Evolutionary conservation across 2,113 vertebrate species (phyloP).

Genomic region (Nasalis larvatus): DNA sequence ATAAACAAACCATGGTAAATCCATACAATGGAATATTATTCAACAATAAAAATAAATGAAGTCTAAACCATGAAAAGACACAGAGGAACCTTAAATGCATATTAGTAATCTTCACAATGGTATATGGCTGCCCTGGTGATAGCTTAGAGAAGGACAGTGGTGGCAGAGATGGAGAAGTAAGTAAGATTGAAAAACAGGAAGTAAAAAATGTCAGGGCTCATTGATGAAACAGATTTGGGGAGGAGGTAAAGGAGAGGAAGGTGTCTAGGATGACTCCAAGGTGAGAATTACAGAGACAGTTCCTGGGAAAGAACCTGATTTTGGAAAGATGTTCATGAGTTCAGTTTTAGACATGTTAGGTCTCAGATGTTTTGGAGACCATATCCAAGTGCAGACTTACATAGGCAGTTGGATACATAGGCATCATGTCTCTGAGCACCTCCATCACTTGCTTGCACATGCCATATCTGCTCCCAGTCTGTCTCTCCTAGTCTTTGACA

Average conservation of each 20-base stretch:
- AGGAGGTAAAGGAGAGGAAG: not conserved
- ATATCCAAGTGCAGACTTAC: not conserved
- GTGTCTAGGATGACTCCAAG: not conserved
- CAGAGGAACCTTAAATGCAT: not conserved
- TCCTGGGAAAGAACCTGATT: not conserved
- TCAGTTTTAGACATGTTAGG: not conserved
- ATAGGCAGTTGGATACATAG: not conserved
- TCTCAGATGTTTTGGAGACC: not conserved
- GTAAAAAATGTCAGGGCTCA: not conserved
- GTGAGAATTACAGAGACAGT: not conserved
- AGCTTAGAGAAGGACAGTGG: not conserved
- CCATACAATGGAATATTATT: not conserved
- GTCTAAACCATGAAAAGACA: not conserved
- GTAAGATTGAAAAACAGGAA: not conserved
- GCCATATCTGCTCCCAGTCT: not conserved
- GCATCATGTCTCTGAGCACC: not conserved
- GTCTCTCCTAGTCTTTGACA: not conserved
- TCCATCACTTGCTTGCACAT: not conserved
- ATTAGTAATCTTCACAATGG: not conserved
- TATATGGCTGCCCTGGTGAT: not conserved
- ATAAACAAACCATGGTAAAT: not conserved
- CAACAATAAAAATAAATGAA: not conserved
- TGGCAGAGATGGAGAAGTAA: not conserved
- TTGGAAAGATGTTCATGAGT: not conserved
- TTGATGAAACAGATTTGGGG: not conserved